Evolutionary conservation across 2,113 vertebrate species (phyloP).

Genomic region (Notechis scutatus): DNA sequence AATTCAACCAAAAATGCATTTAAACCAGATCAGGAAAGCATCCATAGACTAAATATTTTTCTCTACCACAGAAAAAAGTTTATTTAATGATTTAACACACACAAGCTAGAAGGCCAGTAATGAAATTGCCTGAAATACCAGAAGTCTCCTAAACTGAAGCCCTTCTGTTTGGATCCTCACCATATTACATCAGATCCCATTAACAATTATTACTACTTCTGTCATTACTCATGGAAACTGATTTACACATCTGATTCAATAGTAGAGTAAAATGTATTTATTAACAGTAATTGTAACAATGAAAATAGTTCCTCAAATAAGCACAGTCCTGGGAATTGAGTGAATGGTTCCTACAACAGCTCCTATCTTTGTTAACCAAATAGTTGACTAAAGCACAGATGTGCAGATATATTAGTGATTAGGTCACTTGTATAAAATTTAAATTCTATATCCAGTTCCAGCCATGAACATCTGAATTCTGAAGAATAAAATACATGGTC

Average conservation of each 20-base stretch:
- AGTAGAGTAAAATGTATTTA: background rate
- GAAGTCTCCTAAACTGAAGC: background rate
- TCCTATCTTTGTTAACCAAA: background rate
- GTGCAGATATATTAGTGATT: background rate
- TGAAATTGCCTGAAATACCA: background rate
- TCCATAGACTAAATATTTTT: conserved; percentile 16
- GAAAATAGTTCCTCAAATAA: background rate
- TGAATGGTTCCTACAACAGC: background rate
- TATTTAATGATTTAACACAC: background rate
- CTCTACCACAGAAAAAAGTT: background rate
- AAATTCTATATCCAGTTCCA: background rate
- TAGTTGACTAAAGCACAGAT: background rate
- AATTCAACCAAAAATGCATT: background rate
- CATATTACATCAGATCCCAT: background rate
- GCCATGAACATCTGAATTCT: background rate
- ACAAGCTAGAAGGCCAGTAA: background rate
- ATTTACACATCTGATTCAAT: background rate
- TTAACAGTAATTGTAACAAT: background rate
- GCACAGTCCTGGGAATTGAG: background rate
- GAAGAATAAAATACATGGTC: background rate
- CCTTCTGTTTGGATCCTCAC: background rate
- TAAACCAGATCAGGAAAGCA: background rate
- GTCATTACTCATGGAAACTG: background rate
- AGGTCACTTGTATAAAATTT: background rate
- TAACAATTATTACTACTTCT: background rate